phyloP scores from a whole-genome alignment of 1,140 invertebrate species.

The Trichonephila clavipes region DNA sequence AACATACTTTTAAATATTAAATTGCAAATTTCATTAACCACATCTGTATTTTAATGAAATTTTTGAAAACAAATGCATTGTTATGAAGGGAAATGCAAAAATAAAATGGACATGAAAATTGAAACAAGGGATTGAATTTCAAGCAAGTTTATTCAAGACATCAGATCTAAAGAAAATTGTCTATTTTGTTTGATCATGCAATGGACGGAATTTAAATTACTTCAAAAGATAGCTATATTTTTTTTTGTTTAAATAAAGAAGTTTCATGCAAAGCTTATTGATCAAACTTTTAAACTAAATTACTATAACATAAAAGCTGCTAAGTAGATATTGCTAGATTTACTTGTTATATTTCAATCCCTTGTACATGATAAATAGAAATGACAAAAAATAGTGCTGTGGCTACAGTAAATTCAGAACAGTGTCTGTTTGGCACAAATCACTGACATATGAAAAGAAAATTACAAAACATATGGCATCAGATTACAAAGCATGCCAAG shows the following conservation, averaged over 20 bases:
- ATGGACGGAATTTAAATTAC: not conserved
- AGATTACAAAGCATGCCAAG: not conserved
- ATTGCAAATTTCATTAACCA: not conserved
- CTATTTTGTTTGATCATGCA: not conserved
- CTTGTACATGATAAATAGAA: conserved; percentile 56
- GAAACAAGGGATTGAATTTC: not conserved
- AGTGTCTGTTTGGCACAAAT: conserved; percentile 68
- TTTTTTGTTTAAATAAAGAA: not conserved
- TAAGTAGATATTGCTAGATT: not conserved
- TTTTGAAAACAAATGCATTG: not conserved
- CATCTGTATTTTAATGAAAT: not conserved
- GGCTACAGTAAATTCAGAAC: conserved; percentile 36
- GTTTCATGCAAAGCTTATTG: not conserved
- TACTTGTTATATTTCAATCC: conserved; percentile 16
- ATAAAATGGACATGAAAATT: not conserved
- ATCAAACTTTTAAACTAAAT: too few relatives aligned
- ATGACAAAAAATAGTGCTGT: conserved; percentile 39
- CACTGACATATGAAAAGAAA: conserved; percentile 53
- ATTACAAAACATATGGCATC: conserved; percentile 46
- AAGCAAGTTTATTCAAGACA: not conserved
- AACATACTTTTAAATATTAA: not conserved
- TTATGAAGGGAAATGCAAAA: not conserved
- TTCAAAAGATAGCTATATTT: not conserved
- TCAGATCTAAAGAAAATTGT: not conserved
- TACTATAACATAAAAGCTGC: not conserved